These are phyloP conservation scores for Drosophila gaucha DNA, from an alignment of 2,888 invertebrate species.

Conservation along the genomic window DNA sequence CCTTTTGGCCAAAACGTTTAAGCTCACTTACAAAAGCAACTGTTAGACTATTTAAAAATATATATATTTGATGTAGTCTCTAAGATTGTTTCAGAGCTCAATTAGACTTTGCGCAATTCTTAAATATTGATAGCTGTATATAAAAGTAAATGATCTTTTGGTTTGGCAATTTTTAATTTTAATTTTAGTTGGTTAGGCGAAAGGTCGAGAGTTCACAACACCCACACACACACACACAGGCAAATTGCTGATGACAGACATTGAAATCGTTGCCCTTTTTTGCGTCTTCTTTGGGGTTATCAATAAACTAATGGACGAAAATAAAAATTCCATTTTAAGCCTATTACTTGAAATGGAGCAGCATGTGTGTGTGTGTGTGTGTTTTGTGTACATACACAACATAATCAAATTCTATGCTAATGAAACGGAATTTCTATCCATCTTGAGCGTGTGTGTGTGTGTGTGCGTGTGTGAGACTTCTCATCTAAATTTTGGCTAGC, in stretches of 20 bases:
- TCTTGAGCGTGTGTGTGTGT: background rate
- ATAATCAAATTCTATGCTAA: slow-evolving; percentile 26
- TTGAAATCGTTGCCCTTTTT: slow-evolving; percentile 1
- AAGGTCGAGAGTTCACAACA: too few species aligned
- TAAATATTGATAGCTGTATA: background rate
- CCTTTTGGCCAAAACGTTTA: too few species aligned
- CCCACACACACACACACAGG: background rate
- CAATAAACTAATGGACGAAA: slow-evolving; percentile 47
- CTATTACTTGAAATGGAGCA: too few species aligned
- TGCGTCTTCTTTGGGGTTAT: background rate
- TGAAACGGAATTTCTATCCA: slow-evolving; percentile 9
- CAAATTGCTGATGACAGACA: background rate
- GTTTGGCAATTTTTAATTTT: background rate
- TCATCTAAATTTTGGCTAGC: slow-evolving; percentile 12
- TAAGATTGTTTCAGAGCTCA: too few species aligned
- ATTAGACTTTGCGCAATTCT: too few species aligned
- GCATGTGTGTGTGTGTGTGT: too few species aligned
- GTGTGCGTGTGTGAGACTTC: background rate
- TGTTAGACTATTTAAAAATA: too few species aligned
- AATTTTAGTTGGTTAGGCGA: background rate
- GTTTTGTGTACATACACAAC: background rate
- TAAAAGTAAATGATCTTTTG: too few species aligned
- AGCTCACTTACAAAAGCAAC: too few species aligned
- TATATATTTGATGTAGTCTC: too few species aligned
- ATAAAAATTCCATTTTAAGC: slow-evolving; percentile 39